These are phyloP conservation scores for Marasmarcha lunaedactyla DNA, from an alignment of 2,888 invertebrate species.

Conservation along the genomic window DNA sequence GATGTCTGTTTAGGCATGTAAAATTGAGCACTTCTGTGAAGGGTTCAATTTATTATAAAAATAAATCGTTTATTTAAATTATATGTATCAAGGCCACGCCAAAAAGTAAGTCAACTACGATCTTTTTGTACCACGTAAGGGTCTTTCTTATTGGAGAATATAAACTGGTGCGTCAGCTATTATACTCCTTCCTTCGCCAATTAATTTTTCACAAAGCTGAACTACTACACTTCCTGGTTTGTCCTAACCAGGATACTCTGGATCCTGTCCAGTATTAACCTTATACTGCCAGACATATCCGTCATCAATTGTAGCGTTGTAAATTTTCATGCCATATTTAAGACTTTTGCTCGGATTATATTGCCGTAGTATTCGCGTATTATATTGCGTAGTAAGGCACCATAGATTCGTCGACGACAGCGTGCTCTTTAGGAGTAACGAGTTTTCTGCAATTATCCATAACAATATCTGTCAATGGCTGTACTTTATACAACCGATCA, in stretches of 20 bases:
- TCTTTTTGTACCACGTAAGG: too few species aligned
- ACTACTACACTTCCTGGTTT: constrained; percentile 12
- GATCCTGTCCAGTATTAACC: constrained; percentile 12
- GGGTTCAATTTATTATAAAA: too few species aligned
- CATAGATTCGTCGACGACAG: constrained; percentile 15
- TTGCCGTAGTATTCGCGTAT: constrained; percentile 10
- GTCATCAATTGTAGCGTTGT: constrained; percentile 12
- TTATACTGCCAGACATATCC: constrained; percentile 12
- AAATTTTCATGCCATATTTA: constrained; percentile 14
- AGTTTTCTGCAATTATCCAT: constrained; percentile 9
- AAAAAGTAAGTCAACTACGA: too few species aligned
- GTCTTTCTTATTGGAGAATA: constrained; percentile 10
- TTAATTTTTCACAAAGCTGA: constrained; percentile 9
- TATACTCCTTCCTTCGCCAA: constrained; percentile 8
- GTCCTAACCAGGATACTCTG: constrained; percentile 10
- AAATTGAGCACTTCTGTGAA: too few species aligned
- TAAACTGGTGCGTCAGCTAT: too few species aligned
- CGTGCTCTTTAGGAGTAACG: constrained; percentile 8
- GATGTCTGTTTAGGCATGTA: too few species aligned
- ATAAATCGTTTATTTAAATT: too few species aligned
- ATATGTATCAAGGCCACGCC: too few species aligned
- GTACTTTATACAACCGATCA: constrained; percentile 11
- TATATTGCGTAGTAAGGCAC: constrained; percentile 13
- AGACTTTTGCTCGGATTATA: constrained; percentile 15
- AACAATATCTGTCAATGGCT: constrained; percentile 10